These are phyloP conservation scores for Peromyscus eremicus DNA, from an alignment of 2,797 vertebrate genomes.

Conservation along the genomic window DNA sequence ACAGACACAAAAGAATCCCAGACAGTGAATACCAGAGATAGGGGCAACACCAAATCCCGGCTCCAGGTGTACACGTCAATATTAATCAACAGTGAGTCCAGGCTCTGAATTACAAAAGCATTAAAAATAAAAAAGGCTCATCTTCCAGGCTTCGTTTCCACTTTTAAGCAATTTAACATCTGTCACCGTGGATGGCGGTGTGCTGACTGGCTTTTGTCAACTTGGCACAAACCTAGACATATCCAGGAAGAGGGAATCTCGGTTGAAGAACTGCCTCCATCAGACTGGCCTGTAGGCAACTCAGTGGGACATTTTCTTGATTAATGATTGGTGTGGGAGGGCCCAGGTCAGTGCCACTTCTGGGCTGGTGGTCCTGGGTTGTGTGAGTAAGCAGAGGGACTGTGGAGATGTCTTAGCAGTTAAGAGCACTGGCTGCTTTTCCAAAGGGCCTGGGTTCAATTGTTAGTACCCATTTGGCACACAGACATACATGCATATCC, in stretches of 20 bases:
- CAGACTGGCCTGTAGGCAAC: neutral
- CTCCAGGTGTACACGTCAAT: neutral
- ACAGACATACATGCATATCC: neutral
- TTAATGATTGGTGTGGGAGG: neutral
- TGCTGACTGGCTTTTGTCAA: neutral
- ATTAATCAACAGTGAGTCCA: neutral
- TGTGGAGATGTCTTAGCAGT: neutral
- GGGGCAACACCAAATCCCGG: too few species aligned
- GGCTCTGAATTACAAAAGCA: neutral
- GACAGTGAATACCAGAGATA: neutral
- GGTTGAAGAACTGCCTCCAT: neutral
- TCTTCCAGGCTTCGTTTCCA: neutral
- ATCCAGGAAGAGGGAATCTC: neutral
- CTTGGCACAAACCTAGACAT: neutral
- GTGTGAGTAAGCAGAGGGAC: neutral
- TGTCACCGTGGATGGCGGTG: too few species aligned
- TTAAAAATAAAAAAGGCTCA: neutral
- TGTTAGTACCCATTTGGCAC: neutral
- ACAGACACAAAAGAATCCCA: neutral
- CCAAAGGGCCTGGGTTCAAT: neutral
- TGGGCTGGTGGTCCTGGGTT: neutral
- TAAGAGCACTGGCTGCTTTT: neutral
- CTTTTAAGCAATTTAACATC: neutral
- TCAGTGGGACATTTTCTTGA: neutral
- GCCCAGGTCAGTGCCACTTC: neutral